Conservation (phyloP, 2,113 vertebrate species). For the Podarcis muralis region DNA sequence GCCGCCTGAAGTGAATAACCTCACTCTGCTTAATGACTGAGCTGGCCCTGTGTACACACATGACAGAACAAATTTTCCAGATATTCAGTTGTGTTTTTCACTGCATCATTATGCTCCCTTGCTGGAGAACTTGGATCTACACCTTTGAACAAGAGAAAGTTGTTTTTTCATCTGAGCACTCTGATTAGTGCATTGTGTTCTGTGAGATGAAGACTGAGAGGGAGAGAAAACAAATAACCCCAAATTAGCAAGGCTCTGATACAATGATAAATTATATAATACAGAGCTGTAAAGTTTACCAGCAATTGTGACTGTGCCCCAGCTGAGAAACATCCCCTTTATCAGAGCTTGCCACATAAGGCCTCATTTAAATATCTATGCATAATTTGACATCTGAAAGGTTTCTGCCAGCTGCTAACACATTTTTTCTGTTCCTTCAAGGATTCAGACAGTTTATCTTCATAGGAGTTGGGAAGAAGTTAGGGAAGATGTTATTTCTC, state of each 20-base stretch:
- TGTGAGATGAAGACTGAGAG: slow-evolving; percentile 8
- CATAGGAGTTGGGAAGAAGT: slow-evolving; percentile 38
- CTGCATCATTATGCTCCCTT: not conserved
- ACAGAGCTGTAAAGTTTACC: slow-evolving; percentile 50
- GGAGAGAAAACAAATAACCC: slow-evolving; percentile 33
- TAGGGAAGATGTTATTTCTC: slow-evolving; percentile 42
- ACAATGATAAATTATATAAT: slow-evolving; percentile 56
- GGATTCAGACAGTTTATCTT: slow-evolving; percentile 42
- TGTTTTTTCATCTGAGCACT: not conserved
- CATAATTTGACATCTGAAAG: slow-evolving; percentile 66
- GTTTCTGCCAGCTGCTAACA: slow-evolving; percentile 60
- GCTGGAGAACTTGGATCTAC: not conserved
- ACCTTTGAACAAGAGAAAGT: slow-evolving; percentile 2
- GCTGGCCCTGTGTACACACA: not conserved
- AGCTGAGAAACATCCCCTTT: slow-evolving; percentile 61
- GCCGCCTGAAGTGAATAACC: not conserved
- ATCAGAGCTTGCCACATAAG: slow-evolving; percentile 52
- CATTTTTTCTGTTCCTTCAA: slow-evolving; percentile 31
- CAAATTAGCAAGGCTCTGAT: slow-evolving; percentile 42
- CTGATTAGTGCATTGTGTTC: slow-evolving; percentile 27
- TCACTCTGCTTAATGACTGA: not conserved
- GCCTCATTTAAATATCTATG: slow-evolving; percentile 63
- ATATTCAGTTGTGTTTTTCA: not conserved
- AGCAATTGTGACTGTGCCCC: slow-evolving; percentile 49
- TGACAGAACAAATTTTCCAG: not conserved